Base-by-base conservation (phyloP, 2,113 vertebrate genomes). In the Notiomystis cincta region DNA sequence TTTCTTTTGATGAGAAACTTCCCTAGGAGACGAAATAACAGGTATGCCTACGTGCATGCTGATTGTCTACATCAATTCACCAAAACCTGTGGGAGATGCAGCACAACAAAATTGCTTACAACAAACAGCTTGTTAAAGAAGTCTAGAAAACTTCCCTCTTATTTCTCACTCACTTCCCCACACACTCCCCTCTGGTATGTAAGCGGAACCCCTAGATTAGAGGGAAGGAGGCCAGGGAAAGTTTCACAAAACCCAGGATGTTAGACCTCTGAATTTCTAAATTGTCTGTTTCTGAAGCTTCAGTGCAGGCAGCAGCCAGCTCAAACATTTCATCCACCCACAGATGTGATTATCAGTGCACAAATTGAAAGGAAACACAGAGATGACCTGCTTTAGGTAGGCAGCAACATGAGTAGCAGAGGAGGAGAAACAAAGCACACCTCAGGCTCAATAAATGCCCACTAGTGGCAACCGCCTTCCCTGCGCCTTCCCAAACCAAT, bases 1-100 rank as follows among this genome's bases (percentile, higher is more conserved):
- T 76, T 93, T 88, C 82, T 93, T 96, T 95, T 94, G 84, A 95
- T 91, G 82, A 2, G 1, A 93, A 94, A 76, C 84, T 90, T 93
- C 78, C 90, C 78, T 3, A 3, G 90, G 84, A 96, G 87, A 69
- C 0, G 3, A 96, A 96, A 96, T 96, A 94, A 86, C 78, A 95
- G 87, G 66, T 86, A 77, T 90, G 58, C 62, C 58, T 91, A 51
- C 44, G 60, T 82, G 31, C 82, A 73, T 73, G 47, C 82, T 96
- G 95, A 91, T 91, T 90, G 86, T 89, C 91, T 95, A 10, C 87
- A 89, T 87, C 94, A 96, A 45, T 87, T 96, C 95, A 76, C 61
- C 0, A 7, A 96, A 90, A 96, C 24, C 82, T 73, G 58, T 93
- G 50, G 90, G 87, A 93, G 10, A 33, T 10, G 58, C 85, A 88